Evolutionary conservation across 2,797 vertebrate species (phyloP).

Genomic region (Onychomys leucogaster): DNA sequence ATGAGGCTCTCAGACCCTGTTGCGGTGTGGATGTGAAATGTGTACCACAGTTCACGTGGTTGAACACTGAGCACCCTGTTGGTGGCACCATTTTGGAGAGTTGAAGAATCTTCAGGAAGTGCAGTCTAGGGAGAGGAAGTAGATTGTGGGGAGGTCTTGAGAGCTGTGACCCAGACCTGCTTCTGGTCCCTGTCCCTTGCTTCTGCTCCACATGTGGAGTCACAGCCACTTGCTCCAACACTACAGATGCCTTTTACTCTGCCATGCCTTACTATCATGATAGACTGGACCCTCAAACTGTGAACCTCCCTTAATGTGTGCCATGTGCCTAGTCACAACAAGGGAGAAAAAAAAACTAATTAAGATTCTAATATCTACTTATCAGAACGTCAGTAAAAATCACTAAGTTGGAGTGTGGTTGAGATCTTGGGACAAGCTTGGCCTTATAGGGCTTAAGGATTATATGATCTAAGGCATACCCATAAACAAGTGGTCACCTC

Average conservation of each 20-base stretch:
- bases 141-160: not conserved
- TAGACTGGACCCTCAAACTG: not conserved
- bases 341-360: not conserved
- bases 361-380: not conserved
- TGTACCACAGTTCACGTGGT: fast-evolving
- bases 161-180: not conserved
- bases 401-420: not conserved
- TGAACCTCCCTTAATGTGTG: not conserved
- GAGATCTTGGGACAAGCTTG: not conserved
- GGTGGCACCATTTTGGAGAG: not conserved
- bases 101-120: not conserved
- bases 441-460: not conserved
- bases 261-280: not conserved
- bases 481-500: not conserved
- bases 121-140: not conserved
- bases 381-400: not conserved
- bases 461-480: not conserved
- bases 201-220: not conserved
- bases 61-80: not conserved
- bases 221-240: not conserved
- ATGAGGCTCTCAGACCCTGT: not conserved
- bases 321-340: not conserved
- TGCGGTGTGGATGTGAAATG: not conserved
- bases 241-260: not conserved
- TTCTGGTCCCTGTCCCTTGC: not conserved